Evolutionary conservation across 2,113 vertebrate genomes (phyloP), one percentile per base, ranked within the genome.

Genomic region (Lophotis ruficrista): DNA sequence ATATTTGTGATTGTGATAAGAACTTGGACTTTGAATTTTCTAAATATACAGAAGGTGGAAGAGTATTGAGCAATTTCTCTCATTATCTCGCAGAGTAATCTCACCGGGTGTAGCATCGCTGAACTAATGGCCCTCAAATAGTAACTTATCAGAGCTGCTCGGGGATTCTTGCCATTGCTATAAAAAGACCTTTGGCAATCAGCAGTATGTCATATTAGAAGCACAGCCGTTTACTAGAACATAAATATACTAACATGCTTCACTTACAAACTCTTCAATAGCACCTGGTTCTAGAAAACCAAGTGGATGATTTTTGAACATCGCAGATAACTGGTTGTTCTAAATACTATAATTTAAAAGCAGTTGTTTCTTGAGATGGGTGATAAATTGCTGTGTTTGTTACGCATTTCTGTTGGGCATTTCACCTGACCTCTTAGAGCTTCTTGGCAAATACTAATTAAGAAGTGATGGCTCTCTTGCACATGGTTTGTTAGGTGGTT

Each of bases 51-150:
- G 73, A 83, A 81, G 77, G 78, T 83, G 25, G 81, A 75, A 84
- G 72, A 37, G 60, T 45, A 45, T 79, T 95, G 78, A 84, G 72
- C 53, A 88, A 71, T 76, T 93, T 87, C 72, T 86, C 83, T 92
- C 48, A 83, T 56, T 89, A 84, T 75, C 71, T 94, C 25, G 6
- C 28, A 10, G 92, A 61, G 76, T 72, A 57, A 64, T 89, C 92
- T 77, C 79, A 13, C 65, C 76, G 87, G 64, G 92, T 78, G 87
- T 94, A 93, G 56, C 83, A 92, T 94, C 5, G 3, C 69, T 87
- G 90, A 92, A 88, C 77, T 92, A 81, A 69, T 90, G 73, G 78
- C 69, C 86, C 95, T 94, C 96, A 93, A 97, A 97, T 89, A 98
- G 90, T 72, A 93, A 93, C 81, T 95, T 86, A 60, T 70, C 81